Conservation (phyloP, 2,888 invertebrate genomes). For the Lithophane leautieri region DNA sequence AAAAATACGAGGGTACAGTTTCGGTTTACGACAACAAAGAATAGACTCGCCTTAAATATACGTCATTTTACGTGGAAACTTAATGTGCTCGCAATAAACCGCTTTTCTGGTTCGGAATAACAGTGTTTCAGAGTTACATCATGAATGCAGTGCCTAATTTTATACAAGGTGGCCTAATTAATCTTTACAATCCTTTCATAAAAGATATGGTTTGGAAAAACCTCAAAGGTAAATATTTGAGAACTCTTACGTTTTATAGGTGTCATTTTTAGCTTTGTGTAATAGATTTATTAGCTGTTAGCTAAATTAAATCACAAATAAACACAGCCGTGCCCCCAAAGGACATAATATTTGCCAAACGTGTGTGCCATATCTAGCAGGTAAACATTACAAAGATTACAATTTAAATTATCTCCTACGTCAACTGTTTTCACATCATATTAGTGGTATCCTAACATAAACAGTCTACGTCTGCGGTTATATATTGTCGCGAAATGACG, state of each 20-base stretch:
- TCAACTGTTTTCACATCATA: constrained; percentile 57
- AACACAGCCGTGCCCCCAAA: constrained; percentile 60
- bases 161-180: background rate
- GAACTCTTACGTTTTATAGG: constrained; percentile 11
- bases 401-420: constrained; percentile 48
- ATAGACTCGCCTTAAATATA: constrained; percentile 47
- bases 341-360: constrained; percentile 60
- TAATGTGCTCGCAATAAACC: constrained; percentile 38
- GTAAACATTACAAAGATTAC: constrained; percentile 51
- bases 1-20: constrained; percentile 60
- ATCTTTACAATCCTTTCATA: background rate
- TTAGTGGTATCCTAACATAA: constrained; percentile 49
- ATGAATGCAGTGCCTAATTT: background rate
- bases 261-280: constrained; percentile 5
- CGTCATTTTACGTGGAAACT: constrained; percentile 41
- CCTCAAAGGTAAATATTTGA: constrained; percentile 15
- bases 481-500: constrained; percentile 47
- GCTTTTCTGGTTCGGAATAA: constrained; percentile 21
- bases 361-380: constrained; percentile 39
- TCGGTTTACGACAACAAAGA: constrained; percentile 67
- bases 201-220: constrained; percentile 37
- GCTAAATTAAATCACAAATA: constrained; percentile 49
- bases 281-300: constrained; percentile 28
- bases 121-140: constrained; percentile 2
- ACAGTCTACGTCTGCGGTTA: constrained; percentile 40